phyloP scores from a whole-genome alignment of 2,888 invertebrate species.

The Cephus sareptanus region DNA sequence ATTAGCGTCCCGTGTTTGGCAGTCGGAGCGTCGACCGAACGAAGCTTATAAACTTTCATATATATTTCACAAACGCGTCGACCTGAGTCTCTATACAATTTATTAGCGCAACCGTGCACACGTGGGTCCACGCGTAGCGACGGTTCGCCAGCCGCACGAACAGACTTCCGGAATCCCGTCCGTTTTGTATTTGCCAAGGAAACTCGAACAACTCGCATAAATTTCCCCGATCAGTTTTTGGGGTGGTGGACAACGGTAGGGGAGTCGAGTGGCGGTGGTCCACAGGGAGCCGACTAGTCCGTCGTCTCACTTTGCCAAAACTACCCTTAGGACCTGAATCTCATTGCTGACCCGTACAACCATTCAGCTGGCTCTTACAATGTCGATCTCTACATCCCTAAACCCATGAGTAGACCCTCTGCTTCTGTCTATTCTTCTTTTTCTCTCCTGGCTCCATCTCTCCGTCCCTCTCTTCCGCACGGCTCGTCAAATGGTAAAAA shows the following conservation, averaged over 20 bases:
- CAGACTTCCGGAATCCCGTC: background rate
- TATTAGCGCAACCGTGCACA: background rate
- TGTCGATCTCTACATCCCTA: background rate
- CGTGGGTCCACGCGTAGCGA: background rate
- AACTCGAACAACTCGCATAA: constrained; percentile 50
- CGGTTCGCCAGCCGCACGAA: background rate
- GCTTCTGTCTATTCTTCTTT: background rate
- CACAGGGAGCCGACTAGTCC: background rate
- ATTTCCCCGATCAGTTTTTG: constrained; percentile 47
- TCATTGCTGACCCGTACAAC: background rate
- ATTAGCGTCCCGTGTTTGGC: constrained; percentile 48
- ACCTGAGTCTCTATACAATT: background rate
- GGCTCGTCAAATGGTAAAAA: constrained; percentile 4
- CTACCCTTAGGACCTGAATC: background rate
- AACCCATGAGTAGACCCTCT: constrained; percentile 7
- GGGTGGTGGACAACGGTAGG: constrained; percentile 11
- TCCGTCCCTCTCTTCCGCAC: background rate
- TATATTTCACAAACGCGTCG: background rate
- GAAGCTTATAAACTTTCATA: background rate
- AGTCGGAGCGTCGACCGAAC: background rate
- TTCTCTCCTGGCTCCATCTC: background rate
- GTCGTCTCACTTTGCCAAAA: background rate
- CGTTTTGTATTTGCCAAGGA: constrained; percentile 14
- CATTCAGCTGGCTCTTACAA: background rate
- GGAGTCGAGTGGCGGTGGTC: background rate